Evolutionary conservation across 2,113 vertebrate species (phyloP).

Genomic region (Sphaerodactylus townsendi): DNA sequence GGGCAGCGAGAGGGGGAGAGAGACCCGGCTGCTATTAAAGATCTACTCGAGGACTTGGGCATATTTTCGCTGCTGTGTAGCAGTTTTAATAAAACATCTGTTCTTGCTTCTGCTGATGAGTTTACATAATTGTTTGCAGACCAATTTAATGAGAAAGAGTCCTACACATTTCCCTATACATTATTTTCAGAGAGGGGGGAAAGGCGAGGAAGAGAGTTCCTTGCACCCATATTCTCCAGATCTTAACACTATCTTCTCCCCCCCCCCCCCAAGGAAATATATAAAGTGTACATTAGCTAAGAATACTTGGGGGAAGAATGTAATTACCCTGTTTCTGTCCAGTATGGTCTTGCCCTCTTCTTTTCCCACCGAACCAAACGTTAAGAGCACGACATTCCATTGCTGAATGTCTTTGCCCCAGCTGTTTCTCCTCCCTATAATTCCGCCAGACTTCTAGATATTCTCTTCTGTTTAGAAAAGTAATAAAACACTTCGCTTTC

Average conservation of each 20-base stretch:
- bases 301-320: background rate
- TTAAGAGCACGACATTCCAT: slow-evolving; percentile 47
- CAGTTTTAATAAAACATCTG: slow-evolving; percentile 85
- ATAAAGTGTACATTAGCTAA: background rate
- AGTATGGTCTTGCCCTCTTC: slow-evolving; percentile 13
- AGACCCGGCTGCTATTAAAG: slow-evolving; percentile 61
- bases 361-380: slow-evolving; percentile 24
- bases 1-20: slow-evolving; percentile 7
- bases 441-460: slow-evolving; percentile 76
- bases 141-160: slow-evolving; percentile 72
- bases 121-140: slow-evolving; percentile 81
- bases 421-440: slow-evolving; percentile 81
- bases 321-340: background rate
- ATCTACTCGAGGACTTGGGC: slow-evolving; percentile 66
- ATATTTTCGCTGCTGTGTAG: slow-evolving; percentile 75
- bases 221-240: slow-evolving; percentile 19
- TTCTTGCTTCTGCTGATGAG: slow-evolving; percentile 81
- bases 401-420: slow-evolving; percentile 63
- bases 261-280: no score
- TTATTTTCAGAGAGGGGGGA: slow-evolving; percentile 2
- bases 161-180: slow-evolving; percentile 37
- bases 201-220: slow-evolving; percentile 11
- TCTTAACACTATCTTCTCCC: slow-evolving; percentile 7
- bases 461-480: slow-evolving; percentile 81
- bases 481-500: slow-evolving; percentile 83